A percentile compares a stretch with the other conserved stretches of the same genome.
phyloP scores from a whole-genome alignment of 2,888 invertebrate species.

The Ormyrus pomaceus region DNA sequence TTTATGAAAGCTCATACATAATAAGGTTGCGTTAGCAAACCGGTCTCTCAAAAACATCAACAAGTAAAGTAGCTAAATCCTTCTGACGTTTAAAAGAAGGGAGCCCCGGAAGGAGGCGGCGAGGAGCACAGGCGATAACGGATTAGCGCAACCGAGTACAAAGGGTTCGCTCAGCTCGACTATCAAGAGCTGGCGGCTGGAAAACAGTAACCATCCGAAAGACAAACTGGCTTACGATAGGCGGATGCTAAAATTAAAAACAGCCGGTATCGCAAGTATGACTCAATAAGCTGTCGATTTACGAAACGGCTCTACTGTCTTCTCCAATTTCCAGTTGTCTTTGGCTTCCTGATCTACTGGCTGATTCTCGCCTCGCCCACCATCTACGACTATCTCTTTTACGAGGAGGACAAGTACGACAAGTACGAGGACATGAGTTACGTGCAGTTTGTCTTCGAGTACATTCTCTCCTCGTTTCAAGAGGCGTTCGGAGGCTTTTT shows the following conservation, averaged over 20 bases:
- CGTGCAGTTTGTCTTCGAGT: slow-evolving; percentile 64
- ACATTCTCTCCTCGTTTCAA: slow-evolving; percentile 66
- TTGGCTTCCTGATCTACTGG: slow-evolving; percentile 66
- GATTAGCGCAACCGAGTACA: neutral
- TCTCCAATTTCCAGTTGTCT: slow-evolving; percentile 62
- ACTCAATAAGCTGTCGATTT: neutral
- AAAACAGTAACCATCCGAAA: slow-evolving; percentile 11
- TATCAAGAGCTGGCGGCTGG: neutral
- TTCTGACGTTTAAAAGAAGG: too few relatives aligned
- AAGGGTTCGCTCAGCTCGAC: neutral
- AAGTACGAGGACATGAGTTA: slow-evolving; percentile 66
- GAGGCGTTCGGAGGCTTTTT: slow-evolving; percentile 68
- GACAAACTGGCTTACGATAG: slow-evolving; percentile 56
- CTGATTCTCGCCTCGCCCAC: slow-evolving; percentile 65
- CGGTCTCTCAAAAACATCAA: too few relatives aligned
- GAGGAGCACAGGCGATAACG: neutral
- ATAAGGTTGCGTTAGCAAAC: too few relatives aligned
- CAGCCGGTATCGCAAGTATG: slow-evolving; percentile 62
- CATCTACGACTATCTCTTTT: slow-evolving; percentile 67
- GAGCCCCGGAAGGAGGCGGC: too few relatives aligned
- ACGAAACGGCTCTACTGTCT: neutral
- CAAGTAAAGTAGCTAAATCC: too few relatives aligned
- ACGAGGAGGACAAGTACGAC: slow-evolving; percentile 64
- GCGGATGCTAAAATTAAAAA: slow-evolving; percentile 64
- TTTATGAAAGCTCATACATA: too few relatives aligned